Percentiles rank a stretch among this genome's conserved stretches.
These are phyloP conservation scores for Solenopsis invicta DNA, from an alignment of 1,140 invertebrate genomes.

Conservation along the genomic window DNA sequence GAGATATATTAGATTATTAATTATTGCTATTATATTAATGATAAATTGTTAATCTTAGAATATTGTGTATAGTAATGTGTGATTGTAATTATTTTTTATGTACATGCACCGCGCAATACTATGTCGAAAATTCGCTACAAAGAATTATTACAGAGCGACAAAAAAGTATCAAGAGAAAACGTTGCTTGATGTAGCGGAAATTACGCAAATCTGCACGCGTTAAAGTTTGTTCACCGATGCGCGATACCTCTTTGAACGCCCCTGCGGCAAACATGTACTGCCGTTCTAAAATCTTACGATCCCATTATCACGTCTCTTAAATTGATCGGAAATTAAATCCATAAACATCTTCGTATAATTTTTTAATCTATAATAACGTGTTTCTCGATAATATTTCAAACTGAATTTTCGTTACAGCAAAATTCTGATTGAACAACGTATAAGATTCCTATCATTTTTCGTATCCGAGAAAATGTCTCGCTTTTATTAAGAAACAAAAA, in stretches of 20 bases:
- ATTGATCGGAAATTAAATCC: neutral
- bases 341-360: neutral
- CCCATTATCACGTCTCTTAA: neutral
- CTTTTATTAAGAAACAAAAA: neutral
- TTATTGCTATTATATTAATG: neutral
- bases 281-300: neutral
- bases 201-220: conserved; percentile 67
- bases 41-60: neutral
- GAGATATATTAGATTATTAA: neutral
- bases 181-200: conserved; percentile 6
- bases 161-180: neutral
- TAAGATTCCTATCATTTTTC: neutral
- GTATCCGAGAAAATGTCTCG: neutral
- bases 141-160: neutral
- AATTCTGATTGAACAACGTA: neutral
- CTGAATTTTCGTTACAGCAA: neutral
- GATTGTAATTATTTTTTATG: neutral
- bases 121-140: neutral
- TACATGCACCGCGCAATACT: neutral
- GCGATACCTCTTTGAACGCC: conserved; percentile 36
- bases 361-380: neutral
- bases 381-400: conserved; percentile 7
- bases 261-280: conserved; percentile 39
- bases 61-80: neutral
- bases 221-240: conserved; percentile 69